Base-by-base conservation (phyloP, 1,140 invertebrate species). In the Heterodera carotae region DNA sequence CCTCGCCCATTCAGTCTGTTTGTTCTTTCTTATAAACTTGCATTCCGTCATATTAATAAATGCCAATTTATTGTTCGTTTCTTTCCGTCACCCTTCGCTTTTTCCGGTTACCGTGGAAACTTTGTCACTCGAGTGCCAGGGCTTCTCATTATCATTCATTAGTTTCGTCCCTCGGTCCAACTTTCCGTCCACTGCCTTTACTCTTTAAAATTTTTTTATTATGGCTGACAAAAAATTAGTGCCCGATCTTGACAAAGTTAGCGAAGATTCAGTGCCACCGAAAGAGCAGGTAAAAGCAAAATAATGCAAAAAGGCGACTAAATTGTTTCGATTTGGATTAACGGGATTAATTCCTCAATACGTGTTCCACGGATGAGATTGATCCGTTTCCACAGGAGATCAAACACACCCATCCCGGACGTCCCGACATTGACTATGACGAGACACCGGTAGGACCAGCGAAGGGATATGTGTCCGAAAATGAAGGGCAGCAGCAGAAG, bases 371-470 rank as follows among this genome's bases (percentile, higher is more conserved):
- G 12, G 6, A 43, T 43, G 6, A 43, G 39, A 43, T 8, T 43
- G 12, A 43, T 8, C 39, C 39, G 39, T 70, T 31, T 69, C 25
- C 31, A 22, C 29, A 77, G 76, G 76, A 77, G 33, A 75, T 75
- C 8, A 77, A 77, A 56, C 64, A 77, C 18, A 75, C 53, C 25
- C 69, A 77, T 43, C 69, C 76, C n/a, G 76, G 76, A 27, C 66
- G 68, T 12, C 56, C 36, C 39, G 77, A 78, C 56, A 8, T 79
- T 15, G 77, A 78, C 60, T 78, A 78, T 39, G 77, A 78, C 22
- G 73, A 78, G 18, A 69, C 77, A 27, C 76, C 76, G 2, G 77
- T 78, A 12, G 77, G 77, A 3, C 77, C 76, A 33, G 77, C 77
- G 12, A 60, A 78, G 56, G 77, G 77, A 31, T 66, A 69, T 48